These are phyloP conservation scores for Oophaga pumilio DNA, from an alignment of 2,113 vertebrate genomes.

Conservation along the genomic window DNA sequence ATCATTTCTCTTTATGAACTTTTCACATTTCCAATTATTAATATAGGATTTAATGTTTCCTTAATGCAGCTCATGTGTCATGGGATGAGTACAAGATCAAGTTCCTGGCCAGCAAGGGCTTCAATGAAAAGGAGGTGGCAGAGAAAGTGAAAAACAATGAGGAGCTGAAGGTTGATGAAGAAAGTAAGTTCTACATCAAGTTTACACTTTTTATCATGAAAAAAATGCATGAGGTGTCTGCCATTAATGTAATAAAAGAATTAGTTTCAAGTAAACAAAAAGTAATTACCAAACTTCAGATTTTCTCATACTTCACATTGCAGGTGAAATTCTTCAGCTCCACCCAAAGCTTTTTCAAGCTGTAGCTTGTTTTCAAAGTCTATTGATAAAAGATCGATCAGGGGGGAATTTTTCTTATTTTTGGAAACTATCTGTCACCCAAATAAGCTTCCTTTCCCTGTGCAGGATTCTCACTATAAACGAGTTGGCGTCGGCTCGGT, in stretches of 20 bases:
- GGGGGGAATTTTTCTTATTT: not conserved
- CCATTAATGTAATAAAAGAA: too few relatives aligned
- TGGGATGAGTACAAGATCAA: conserved; percentile 95
- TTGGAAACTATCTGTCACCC: not conserved
- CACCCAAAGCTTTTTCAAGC: not conserved
- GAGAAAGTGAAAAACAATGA: conserved; percentile 88
- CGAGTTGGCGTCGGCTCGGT: not conserved
- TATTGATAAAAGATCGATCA: not conserved
- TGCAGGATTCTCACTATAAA: not conserved
- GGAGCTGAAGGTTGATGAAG: conserved; percentile 92
- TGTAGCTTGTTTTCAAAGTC: not conserved
- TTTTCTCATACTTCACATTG: not conserved
- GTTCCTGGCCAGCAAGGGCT: conserved; percentile 94
- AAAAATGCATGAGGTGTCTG: not conserved
- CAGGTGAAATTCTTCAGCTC: not conserved
- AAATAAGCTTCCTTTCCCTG: conserved; percentile 3
- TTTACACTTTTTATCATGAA: not conserved
- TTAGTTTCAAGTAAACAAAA: too few relatives aligned
- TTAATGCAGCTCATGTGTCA: conserved; percentile 79
- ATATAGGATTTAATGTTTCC: not conserved
- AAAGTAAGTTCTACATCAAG: conserved; percentile 82
- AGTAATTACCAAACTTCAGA: not conserved
- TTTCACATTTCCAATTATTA: not conserved
- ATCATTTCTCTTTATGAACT: not conserved
- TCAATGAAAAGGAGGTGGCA: conserved; percentile 83